phyloP scores from a whole-genome alignment of 2,888 invertebrate species.

The Diarsia dahlii region DNA sequence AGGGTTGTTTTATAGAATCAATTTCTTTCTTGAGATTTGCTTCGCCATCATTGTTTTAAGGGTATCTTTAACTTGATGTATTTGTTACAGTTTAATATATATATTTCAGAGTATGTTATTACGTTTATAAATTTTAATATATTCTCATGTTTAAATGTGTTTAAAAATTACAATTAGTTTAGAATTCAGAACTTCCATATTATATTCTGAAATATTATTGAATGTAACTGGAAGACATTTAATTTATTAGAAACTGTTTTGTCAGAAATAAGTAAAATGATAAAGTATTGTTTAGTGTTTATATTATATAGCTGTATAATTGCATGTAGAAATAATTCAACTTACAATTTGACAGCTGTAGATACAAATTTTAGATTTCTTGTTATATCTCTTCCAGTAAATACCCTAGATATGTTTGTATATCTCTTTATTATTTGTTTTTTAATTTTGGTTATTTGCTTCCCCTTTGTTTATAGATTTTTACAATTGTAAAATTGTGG shows the following conservation, averaged over 20 bases:
- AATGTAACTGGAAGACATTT: background rate
- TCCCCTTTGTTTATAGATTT: background rate
- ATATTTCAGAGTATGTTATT: background rate
- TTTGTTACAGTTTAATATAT: background rate
- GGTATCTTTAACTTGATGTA: background rate
- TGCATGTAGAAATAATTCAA: background rate
- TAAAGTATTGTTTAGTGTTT: background rate
- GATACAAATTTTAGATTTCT: background rate
- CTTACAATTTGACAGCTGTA: constrained; percentile 28
- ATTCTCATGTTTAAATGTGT: background rate
- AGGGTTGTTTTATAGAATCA: constrained; percentile 4
- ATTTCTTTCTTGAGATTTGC: background rate
- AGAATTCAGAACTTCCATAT: background rate
- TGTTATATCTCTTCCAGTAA: background rate
- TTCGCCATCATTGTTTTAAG: background rate
- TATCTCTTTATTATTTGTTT: background rate
- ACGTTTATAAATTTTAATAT: background rate
- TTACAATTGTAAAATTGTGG: constrained; percentile 34
- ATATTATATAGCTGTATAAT: too few relatives aligned
- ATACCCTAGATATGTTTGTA: background rate
- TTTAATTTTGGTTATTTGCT: background rate
- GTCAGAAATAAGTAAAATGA: background rate
- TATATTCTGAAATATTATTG: background rate
- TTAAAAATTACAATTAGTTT: background rate
- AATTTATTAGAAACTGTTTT: constrained; percentile 3